These are phyloP conservation scores for Eubucco bourcierii DNA, from an alignment of 2,113 vertebrate genomes.

Conservation along the genomic window DNA sequence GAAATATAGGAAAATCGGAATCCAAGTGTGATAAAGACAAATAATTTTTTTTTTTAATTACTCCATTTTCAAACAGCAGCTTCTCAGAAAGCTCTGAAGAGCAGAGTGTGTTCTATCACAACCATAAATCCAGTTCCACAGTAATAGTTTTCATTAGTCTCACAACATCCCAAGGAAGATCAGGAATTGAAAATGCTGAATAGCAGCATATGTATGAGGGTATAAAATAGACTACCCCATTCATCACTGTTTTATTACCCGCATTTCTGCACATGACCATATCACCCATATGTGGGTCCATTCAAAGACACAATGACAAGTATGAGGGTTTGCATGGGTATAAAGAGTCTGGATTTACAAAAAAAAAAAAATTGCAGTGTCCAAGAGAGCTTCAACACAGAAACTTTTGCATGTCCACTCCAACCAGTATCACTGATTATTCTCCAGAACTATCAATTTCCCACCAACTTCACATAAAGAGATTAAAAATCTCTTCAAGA, in stretches of 20 bases:
- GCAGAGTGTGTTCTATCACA: not conserved
- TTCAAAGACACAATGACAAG: not conserved
- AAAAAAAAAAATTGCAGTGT: not conserved
- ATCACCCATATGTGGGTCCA: not conserved
- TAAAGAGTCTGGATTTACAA: not conserved
- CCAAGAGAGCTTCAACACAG: not conserved
- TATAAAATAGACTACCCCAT: not conserved
- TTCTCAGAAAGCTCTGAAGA: not conserved
- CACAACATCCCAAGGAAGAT: not conserved
- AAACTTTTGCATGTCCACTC: not conserved
- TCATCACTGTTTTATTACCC: not conserved
- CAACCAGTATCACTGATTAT: not conserved
- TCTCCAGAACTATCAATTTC: not conserved
- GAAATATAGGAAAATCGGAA: not conserved
- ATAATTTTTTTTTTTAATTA: not conserved
- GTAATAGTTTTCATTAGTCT: not conserved
- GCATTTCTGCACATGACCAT: not conserved
- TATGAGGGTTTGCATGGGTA: accelerated
- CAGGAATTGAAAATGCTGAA: not conserved
- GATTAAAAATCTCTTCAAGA: not conserved
- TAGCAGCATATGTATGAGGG: not conserved
- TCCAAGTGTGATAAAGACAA: not conserved
- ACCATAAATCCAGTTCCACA: not conserved
- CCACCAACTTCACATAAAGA: not conserved
- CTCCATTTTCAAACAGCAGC: not conserved